A percentile compares a stretch with the other conserved stretches of the same genome.
Conservation (phyloP, 2,113 vertebrate species). For the Falcunculus frontatus region DNA sequence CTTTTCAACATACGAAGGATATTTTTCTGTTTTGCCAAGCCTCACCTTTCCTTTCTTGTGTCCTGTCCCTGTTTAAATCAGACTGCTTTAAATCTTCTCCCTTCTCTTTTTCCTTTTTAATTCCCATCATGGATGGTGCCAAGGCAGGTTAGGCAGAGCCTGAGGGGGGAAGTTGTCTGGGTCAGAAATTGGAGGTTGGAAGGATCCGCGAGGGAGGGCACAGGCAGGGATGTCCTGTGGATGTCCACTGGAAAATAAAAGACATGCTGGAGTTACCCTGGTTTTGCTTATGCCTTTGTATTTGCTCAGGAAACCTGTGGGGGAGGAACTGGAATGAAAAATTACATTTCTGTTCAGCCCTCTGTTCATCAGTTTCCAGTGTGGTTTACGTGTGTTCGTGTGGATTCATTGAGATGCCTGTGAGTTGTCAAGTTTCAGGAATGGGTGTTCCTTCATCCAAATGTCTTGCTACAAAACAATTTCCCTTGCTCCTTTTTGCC, state of each 20-base stretch:
- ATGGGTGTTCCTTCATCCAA: background rate
- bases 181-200: background rate
- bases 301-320: background rate
- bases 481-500: slow-evolving; percentile 16
- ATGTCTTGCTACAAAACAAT: background rate
- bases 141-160: background rate
- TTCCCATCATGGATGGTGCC: background rate
- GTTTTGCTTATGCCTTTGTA: background rate
- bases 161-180: background rate
- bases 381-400: background rate
- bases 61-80: background rate
- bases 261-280: background rate
- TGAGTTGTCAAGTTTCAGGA: background rate
- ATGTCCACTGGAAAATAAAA: background rate
- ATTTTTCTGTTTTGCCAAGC: background rate
- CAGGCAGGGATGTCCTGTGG: background rate
- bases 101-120: background rate
- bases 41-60: background rate
- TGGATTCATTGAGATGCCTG: background rate
- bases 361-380: background rate
- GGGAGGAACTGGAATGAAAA: background rate
- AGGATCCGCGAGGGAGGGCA: background rate
- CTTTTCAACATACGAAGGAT: background rate
- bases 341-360: background rate
- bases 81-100: background rate